Conservation (phyloP, 2,113 vertebrate species). For the Platycercus adscitus region DNA sequence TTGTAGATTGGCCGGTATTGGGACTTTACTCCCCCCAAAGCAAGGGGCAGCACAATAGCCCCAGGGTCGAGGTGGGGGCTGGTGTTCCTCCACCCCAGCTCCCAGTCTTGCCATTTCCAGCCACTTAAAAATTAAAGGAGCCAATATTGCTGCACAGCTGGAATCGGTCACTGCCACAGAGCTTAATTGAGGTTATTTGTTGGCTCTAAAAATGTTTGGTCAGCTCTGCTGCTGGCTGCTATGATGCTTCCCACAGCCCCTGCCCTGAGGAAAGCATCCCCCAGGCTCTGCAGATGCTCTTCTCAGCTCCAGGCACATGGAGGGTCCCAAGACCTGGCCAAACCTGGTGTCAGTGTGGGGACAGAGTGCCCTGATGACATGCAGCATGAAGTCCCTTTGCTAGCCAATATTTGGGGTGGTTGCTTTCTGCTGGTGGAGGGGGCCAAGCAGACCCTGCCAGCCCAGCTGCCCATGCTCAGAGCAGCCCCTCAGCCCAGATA, state of each 20-base stretch:
- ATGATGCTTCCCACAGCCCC: neutral
- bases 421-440: neutral
- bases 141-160: neutral
- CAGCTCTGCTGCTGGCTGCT: neutral
- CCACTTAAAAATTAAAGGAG: slow-evolving; percentile 63
- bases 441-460: neutral
- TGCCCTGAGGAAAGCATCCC: neutral
- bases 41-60: neutral
- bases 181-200: slow-evolving; percentile 66
- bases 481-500: neutral
- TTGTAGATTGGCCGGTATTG: neutral
- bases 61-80: neutral
- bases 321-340: accelerated
- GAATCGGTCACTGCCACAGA: slow-evolving; percentile 65
- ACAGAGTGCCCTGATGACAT: neutral
- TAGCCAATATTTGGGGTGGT: accelerated
- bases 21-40: accelerated
- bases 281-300: neutral
- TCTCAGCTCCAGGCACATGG: neutral
- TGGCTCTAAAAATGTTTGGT: neutral
- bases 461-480: neutral
- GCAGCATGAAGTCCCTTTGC: neutral
- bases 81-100: neutral
- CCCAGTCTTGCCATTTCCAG: neutral
- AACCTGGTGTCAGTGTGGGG: neutral